phyloP scores from a whole-genome alignment of 2,888 invertebrate genomes.

The Homarus gammarus region DNA sequence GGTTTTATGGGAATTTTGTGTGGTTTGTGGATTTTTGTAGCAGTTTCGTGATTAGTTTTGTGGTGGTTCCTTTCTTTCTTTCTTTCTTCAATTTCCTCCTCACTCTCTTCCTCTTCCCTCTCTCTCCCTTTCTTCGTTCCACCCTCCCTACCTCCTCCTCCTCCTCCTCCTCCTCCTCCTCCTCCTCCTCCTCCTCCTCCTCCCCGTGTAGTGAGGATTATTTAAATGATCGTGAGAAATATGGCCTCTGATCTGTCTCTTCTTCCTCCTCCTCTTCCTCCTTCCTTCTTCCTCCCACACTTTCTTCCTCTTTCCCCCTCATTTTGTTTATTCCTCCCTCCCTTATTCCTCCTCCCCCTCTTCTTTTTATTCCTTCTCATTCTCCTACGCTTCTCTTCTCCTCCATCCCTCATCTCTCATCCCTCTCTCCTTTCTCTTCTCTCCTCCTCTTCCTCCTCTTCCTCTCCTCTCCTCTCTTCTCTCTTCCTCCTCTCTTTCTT shows the following conservation, averaged over 20 bases:
- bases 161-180: not conserved
- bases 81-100: no score
- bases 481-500: not conserved
- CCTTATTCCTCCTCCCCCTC: not conserved
- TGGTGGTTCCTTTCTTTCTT: no score
- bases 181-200: not conserved
- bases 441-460: not conserved
- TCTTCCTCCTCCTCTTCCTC: not conserved
- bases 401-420: not conserved
- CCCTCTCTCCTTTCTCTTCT: not conserved
- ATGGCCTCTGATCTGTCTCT: no score
- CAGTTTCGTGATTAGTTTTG: no score
- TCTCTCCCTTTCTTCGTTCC: not conserved
- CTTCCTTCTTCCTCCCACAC: not conserved
- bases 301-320: not conserved
- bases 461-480: not conserved
- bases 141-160: not conserved
- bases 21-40: no score
- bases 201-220: no score
- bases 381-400: not conserved
- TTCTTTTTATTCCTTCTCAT: not conserved
- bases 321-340: not conserved
- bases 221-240: no score
- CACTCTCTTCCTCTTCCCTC: not conserved
- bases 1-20: no score